Conservation (phyloP, 2,888 invertebrate species). For the Rhingia rostrata region DNA sequence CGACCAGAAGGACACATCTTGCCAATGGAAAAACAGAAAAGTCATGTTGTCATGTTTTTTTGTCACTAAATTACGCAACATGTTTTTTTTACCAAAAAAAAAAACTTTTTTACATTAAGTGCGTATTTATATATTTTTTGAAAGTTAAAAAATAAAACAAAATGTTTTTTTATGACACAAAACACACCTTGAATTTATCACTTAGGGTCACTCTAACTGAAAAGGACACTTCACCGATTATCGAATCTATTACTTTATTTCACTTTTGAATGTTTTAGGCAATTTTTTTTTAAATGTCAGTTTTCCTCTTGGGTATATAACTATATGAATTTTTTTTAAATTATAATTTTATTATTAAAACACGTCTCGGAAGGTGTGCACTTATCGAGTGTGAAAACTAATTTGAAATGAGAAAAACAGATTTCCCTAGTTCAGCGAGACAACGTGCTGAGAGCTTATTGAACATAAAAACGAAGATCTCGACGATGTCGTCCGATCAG, state of each 20-base stretch:
- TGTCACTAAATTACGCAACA: conserved; percentile 61
- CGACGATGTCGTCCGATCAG: conserved; percentile 31
- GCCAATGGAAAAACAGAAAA: conserved; percentile 67
- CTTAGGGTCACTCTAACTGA: not conserved
- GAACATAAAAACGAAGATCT: conserved; percentile 40
- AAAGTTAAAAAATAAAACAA: not conserved
- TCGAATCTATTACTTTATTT: not conserved
- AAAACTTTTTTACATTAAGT: not conserved
- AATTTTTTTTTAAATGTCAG: not conserved
- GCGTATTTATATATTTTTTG: not conserved
- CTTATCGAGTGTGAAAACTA: conserved; percentile 54
- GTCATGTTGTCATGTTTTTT: conserved; percentile 70
- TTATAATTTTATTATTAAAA: conserved; percentile 7
- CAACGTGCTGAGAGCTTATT: conserved; percentile 53
- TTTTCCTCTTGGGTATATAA: not conserved
- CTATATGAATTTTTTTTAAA: not conserved
- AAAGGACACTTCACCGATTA: conserved; percentile 15
- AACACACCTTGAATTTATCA: conserved; percentile 32
- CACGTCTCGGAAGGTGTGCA: conserved; percentile 13
- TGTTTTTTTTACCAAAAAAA: conserved; percentile 4
- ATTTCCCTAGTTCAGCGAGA: conserved; percentile 34
- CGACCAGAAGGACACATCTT: conserved; percentile 61
- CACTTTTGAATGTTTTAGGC: not conserved
- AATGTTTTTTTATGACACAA: not conserved
- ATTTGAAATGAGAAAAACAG: conserved; percentile 55